phyloP scores from a whole-genome alignment of 1,140 invertebrate species.

The Drosophila elegans region DNA sequence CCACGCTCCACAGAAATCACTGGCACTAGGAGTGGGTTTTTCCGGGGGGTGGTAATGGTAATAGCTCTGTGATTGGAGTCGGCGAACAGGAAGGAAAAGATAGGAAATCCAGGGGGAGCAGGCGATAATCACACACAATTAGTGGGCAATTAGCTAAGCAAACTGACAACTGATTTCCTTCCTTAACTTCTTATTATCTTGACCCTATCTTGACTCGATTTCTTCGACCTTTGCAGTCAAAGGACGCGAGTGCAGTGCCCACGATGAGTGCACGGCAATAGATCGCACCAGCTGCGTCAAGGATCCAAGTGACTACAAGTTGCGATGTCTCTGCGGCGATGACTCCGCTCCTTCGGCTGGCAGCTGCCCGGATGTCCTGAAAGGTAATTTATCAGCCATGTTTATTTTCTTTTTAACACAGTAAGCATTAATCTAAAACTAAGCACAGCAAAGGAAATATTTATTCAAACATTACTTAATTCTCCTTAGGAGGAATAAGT shows the following conservation, averaged over 20 bases:
- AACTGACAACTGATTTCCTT: conserved; percentile 16
- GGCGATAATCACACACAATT: conserved; percentile 37
- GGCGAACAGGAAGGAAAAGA: conserved; percentile 13
- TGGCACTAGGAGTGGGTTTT: conserved; percentile 18
- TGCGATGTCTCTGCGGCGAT: conserved; percentile 89
- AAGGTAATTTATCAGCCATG: conserved; percentile 81
- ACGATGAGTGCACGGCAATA: conserved; percentile 88
- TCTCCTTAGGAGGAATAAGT: no score
- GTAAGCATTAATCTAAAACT: no score
- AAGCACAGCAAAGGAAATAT: no score
- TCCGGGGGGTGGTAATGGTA: background rate
- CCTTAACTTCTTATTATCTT: background rate
- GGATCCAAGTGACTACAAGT: conserved; percentile 86
- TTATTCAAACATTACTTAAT: no score
- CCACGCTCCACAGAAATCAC: conserved; percentile 45
- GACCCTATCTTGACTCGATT: background rate
- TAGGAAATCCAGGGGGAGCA: background rate
- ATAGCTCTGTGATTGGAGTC: conserved; percentile 38
- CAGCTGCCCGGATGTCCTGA: conserved; percentile 87
- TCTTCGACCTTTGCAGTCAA: conserved; percentile 68
- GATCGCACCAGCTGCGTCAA: conserved; percentile 88
- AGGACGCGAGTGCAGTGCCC: conserved; percentile 87
- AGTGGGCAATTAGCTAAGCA: conserved; percentile 32
- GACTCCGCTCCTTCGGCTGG: conserved; percentile 88
- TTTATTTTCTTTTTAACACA: no score